phyloP scores from a whole-genome alignment of 2,113 vertebrate species.

The Phodopus roborovskii region DNA sequence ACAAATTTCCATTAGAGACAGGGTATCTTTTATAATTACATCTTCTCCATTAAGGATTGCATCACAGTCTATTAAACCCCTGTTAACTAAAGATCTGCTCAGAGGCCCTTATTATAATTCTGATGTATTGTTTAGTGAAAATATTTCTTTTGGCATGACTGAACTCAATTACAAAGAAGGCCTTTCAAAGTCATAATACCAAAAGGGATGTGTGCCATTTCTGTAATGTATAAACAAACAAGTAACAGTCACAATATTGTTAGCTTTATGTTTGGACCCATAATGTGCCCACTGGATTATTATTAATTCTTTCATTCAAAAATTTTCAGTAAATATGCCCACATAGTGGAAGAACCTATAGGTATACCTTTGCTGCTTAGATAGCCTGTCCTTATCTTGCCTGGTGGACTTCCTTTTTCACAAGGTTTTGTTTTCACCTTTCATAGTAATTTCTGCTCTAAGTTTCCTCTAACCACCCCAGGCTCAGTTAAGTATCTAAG shows the following conservation, averaged over 20 bases:
- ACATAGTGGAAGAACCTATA: background rate
- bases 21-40: conserved; percentile 60
- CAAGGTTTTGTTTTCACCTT: background rate
- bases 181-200: conserved; percentile 58
- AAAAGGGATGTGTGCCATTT: conserved; percentile 43
- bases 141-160: conserved; percentile 55
- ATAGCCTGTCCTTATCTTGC: background rate
- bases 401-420: background rate
- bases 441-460: background rate
- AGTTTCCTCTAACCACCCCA: too few relatives aligned
- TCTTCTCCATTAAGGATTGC: conserved; percentile 53
- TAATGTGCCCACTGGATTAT: conserved; percentile 1
- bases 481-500: background rate
- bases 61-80: conserved; percentile 61
- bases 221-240: conserved; percentile 49
- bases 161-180: conserved; percentile 3
- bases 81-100: conserved; percentile 56
- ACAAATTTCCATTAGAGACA: conserved; percentile 63
- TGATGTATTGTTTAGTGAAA: conserved; percentile 51
- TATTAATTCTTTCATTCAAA: conserved; percentile 32
- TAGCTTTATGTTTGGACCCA: background rate
- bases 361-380: background rate
- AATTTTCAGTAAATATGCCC: background rate
- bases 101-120: conserved; percentile 14
- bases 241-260: conserved; percentile 56